These are phyloP conservation scores for Catharus bicknelli DNA, from an alignment of 2,113 vertebrate species.

Conservation along the genomic window DNA sequence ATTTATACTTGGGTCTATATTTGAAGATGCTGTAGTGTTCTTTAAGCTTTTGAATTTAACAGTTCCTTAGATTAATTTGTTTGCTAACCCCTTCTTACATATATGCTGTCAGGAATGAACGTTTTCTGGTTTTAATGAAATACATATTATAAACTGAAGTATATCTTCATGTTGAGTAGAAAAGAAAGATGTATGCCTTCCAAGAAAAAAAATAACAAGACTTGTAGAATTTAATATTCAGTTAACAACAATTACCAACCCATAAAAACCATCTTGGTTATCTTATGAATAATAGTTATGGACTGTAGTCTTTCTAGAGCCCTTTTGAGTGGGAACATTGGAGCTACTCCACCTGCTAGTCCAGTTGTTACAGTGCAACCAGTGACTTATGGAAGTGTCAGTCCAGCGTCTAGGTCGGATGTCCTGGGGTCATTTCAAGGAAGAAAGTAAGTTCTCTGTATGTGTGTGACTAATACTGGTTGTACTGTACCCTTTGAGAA, in stretches of 20 bases:
- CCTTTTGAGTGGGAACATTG: slow-evolving; percentile 11
- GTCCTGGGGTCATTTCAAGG: slow-evolving; percentile 43
- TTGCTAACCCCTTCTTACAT: not conserved
- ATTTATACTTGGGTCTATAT: not conserved
- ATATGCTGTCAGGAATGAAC: not conserved
- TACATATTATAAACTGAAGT: not conserved
- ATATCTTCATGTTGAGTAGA: not conserved
- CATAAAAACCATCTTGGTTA: not conserved
- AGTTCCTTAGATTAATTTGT: not conserved
- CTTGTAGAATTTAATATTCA: not conserved
- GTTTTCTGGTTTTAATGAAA: not conserved
- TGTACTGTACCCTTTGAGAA: not conserved
- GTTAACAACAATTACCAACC: not conserved
- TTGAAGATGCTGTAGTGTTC: not conserved
- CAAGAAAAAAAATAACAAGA: not conserved
- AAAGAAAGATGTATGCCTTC: not conserved
- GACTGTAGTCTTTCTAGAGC: slow-evolving; percentile 67
- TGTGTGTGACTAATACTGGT: not conserved
- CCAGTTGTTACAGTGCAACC: slow-evolving; percentile 6
- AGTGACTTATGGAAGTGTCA: slow-evolving; percentile 40
- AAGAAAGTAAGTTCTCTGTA: slow-evolving; percentile 77
- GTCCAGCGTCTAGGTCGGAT: slow-evolving; percentile 7
- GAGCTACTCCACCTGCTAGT: not conserved
- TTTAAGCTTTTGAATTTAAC: not conserved
- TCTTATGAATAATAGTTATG: not conserved